Percentiles rank a stretch among this genome's conserved stretches.
These are phyloP conservation scores for Eumeta japonica DNA, from an alignment of 1,140 invertebrate genomes.

Conservation along the genomic window DNA sequence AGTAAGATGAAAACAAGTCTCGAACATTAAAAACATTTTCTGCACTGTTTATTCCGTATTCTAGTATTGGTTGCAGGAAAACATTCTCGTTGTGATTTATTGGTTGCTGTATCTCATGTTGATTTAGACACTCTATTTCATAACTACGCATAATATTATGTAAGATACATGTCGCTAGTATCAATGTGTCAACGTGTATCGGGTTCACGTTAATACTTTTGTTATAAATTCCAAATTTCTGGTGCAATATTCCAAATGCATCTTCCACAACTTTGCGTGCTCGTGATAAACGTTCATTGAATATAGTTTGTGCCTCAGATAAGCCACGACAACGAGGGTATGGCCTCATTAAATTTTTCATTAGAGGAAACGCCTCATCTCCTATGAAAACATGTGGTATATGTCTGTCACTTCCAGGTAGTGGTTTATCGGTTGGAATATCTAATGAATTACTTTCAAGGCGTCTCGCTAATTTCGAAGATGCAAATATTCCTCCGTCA, in stretches of 20 bases:
- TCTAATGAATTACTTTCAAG: slow-evolving; percentile 10
- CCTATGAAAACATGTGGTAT: slow-evolving; percentile 30
- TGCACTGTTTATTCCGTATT: too few species aligned
- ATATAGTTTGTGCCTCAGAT: slow-evolving; percentile 20
- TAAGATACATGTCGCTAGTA: too few species aligned
- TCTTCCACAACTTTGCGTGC: slow-evolving; percentile 40
- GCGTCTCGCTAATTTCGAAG: slow-evolving; percentile 8
- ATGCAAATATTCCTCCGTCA: slow-evolving; percentile 30
- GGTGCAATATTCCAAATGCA: slow-evolving; percentile 37
- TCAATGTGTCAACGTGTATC: too few species aligned
- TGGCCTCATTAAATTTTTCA: slow-evolving; percentile 29
- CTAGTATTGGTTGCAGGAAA: too few species aligned
- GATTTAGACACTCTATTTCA: too few species aligned
- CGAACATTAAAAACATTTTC: too few species aligned
- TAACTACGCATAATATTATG: too few species aligned
- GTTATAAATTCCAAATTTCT: slow-evolving; percentile 22
- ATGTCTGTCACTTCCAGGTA: slow-evolving; percentile 13
- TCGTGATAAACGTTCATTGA: slow-evolving; percentile 42
- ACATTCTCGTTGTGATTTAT: too few species aligned
- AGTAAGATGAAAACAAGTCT: too few species aligned
- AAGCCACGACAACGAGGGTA: slow-evolving; percentile 13
- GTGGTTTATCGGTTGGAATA: slow-evolving; percentile 12
- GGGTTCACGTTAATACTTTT: too few species aligned
- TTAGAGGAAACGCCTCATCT: slow-evolving; percentile 41
- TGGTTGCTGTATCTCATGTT: too few species aligned